Base-by-base conservation (phyloP, 2,113 vertebrate genomes). In the Proterorhinus semilunaris region DNA sequence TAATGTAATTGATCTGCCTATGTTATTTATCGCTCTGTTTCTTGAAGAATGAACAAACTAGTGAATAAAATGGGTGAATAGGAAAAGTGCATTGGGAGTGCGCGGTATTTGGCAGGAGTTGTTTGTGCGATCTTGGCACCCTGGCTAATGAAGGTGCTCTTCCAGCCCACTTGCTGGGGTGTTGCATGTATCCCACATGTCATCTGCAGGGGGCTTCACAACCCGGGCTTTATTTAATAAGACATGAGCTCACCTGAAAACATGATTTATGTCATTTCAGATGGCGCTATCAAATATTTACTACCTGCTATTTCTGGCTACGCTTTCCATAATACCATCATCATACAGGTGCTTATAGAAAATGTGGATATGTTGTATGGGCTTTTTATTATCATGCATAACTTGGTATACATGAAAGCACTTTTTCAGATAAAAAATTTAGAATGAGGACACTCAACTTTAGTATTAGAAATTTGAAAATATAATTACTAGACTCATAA, bases 261-360 rank as follows among this genome's bases (percentile, higher is more conserved):
- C 36, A 61, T 45, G 58, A 61, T 61, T 61, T 61, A 61, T 61
- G 58, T 61, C 58, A 61, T 61, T 45, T 61, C 58, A 61, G 58
- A 61, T 61, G 42, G 58, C 58, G 45, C 58, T n/a, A 61, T 61
- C 44, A 45, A 61, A 61, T 45, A 61, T 61, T 44, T 45, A 61
- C 42, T 8, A 61, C 44, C 42, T 45, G 58, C 58, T 61, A 61
- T 61, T 16, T 45, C 44, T 61, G 42, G 42, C 58, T 42, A 7
- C 7, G 4, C 13, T 44, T 45, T 61, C 15, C 58, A 61, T 61
- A 44, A 43, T 61, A 43, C 42, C 58, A 61, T 45, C 13, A n/a
- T 61, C 15, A 16, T 44, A 61, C 45, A 16, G 58, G 13, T 0
- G 12, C 58, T 8, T 61, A 61, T 61, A 44, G 58, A 8, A n/a